Evolutionary conservation across 1,140 invertebrate genomes (phyloP).

Genomic region (Plutomurus gul): DNA sequence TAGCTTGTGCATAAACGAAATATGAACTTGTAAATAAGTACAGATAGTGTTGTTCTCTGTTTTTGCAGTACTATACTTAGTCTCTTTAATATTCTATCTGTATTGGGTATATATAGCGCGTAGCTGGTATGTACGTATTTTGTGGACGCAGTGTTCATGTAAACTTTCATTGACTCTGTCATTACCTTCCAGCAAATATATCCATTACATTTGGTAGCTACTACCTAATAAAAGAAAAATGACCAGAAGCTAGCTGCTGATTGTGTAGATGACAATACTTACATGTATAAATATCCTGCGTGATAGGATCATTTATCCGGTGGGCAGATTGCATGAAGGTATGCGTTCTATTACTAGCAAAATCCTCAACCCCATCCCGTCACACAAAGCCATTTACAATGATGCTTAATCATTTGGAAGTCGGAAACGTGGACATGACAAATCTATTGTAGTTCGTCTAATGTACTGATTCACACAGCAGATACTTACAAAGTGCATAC

Average conservation of each 20-base stretch:
- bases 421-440: slow-evolving; percentile 17
- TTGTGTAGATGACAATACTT: background rate
- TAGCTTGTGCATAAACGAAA: background rate
- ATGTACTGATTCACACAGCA: background rate
- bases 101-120: too few relatives aligned
- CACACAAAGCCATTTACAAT: background rate
- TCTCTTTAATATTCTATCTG: too few relatives aligned
- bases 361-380: background rate
- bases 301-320: background rate
- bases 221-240: background rate
- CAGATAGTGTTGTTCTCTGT: too few relatives aligned
- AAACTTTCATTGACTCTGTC: too few relatives aligned
- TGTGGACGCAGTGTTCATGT: too few relatives aligned
- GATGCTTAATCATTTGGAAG: slow-evolving; percentile 21
- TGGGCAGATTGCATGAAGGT: background rate
- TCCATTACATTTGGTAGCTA: background rate
- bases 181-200: too few relatives aligned
- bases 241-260: background rate
- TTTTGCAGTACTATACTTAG: too few relatives aligned
- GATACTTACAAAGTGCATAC: background rate
- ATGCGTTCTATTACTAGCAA: background rate
- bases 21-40: slow-evolving; percentile 20
- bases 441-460: background rate
- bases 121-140: too few relatives aligned
- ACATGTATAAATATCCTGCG: background rate